Percentiles rank a stretch among this genome's conserved stretches.
These are phyloP conservation scores for Sinocyclocheilus maitianheensis DNA, from an alignment of 2,113 vertebrate genomes.

Conservation along the genomic window DNA sequence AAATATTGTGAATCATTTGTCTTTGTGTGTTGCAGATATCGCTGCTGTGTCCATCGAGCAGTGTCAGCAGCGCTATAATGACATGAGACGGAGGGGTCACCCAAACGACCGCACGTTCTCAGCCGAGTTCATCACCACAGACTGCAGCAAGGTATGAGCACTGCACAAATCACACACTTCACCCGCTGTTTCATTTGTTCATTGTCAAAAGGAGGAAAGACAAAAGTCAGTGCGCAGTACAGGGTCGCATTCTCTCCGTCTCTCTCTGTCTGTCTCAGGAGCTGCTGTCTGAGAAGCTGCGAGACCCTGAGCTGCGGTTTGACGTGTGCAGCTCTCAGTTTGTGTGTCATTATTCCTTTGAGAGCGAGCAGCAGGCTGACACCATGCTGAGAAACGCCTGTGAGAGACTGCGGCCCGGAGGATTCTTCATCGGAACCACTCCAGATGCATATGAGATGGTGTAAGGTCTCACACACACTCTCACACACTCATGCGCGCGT, in stretches of 20 bases:
- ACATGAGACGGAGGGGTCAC: slow-evolving; percentile 84
- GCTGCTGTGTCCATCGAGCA: slow-evolving; percentile 92
- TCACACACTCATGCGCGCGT: no score
- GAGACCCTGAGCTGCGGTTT: slow-evolving; percentile 77
- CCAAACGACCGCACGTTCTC: slow-evolving; percentile 81
- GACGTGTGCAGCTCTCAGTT: slow-evolving; percentile 98
- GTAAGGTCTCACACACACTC: slow-evolving; percentile 72
- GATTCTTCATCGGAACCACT: slow-evolving; percentile 97
- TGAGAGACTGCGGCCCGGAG: slow-evolving; percentile 87
- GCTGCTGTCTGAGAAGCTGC: slow-evolving; percentile 81
- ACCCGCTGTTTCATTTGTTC: no score
- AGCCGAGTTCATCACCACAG: slow-evolving; percentile 91
- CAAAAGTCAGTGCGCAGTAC: background rate
- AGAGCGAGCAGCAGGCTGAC: slow-evolving; percentile 88
- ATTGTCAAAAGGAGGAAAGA: background rate
- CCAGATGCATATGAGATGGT: slow-evolving; percentile 93
- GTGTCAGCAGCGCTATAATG: slow-evolving; percentile 87
- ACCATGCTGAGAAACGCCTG: slow-evolving; percentile 96
- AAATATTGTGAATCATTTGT: background rate
- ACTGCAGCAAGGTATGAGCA: slow-evolving; percentile 86
- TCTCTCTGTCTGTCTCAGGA: slow-evolving; percentile 67
- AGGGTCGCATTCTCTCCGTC: background rate
- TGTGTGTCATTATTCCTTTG: slow-evolving; percentile 96
- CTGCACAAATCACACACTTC: background rate
- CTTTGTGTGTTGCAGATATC: slow-evolving; percentile 78